A percentile compares a stretch with the other conserved stretches of the same genome.
These are phyloP conservation scores for Tenthredo amoena DNA, from an alignment of 2,888 invertebrate genomes.

Conservation along the genomic window DNA sequence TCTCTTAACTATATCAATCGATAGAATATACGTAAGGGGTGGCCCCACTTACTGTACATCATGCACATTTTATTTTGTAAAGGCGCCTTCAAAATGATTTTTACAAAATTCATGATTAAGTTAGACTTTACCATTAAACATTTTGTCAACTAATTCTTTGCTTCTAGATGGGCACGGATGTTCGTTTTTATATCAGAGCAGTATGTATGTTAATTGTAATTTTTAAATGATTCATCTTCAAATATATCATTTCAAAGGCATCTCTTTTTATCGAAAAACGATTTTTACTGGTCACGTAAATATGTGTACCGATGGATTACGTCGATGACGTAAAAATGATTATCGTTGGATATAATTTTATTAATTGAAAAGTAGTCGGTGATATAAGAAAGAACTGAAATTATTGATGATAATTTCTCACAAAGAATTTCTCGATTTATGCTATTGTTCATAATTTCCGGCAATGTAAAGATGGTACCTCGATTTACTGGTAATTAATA, in stretches of 20 bases:
- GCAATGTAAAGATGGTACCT: background rate
- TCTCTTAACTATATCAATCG: constrained; percentile 22
- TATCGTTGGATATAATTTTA: constrained; percentile 25
- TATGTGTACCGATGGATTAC: background rate
- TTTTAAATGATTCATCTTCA: background rate
- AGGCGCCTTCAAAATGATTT: constrained; percentile 15
- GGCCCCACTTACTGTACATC: background rate
- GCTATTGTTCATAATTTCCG: background rate
- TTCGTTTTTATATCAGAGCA: background rate
- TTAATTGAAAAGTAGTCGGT: background rate
- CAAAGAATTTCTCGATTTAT: background rate
- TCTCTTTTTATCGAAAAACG: background rate
- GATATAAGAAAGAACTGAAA: background rate
- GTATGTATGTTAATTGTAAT: background rate
- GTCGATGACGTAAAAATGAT: background rate
- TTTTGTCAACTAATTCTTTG: background rate
- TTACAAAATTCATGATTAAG: background rate
- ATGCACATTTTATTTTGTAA: background rate
- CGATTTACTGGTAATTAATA: background rate
- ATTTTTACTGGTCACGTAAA: constrained; percentile 5
- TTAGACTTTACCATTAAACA: background rate
- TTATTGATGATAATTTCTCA: background rate
- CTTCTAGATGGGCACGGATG: background rate
- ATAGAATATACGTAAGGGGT: constrained; percentile 2
- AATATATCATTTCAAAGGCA: constrained; percentile 14